Percentiles rank a stretch among this genome's conserved stretches.
phyloP scores from a whole-genome alignment of 2,888 invertebrate species.

The Aspidiotus rigidus region DNA sequence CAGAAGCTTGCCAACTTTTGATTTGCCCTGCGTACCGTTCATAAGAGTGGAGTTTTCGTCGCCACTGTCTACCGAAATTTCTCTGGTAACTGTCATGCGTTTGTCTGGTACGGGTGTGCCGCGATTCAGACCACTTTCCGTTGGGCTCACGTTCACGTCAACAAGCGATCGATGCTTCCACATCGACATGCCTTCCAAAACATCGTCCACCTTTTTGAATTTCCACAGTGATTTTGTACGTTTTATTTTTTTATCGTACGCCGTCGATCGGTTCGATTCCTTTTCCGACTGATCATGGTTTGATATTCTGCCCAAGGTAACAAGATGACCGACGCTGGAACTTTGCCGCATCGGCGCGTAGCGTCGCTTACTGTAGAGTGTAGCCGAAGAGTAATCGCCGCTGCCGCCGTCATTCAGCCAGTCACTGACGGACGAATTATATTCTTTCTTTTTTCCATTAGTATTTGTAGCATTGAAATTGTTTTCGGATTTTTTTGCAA shows the following conservation, averaged over 20 bases:
- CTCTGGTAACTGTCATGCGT: constrained; percentile 33
- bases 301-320: constrained; percentile 52
- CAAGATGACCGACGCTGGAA: constrained; percentile 41
- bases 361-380: constrained; percentile 34
- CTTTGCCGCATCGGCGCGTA: constrained; percentile 35
- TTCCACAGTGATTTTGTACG: constrained; percentile 73
- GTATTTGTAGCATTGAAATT: constrained; percentile 7
- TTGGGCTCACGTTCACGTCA: constrained; percentile 47
- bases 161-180: constrained; percentile 79
- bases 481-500: constrained; percentile 35
- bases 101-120: constrained; percentile 35
- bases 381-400: constrained; percentile 29
- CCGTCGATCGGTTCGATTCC: constrained; percentile 45
- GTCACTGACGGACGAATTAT: constrained; percentile 34
- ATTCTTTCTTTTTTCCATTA: constrained; percentile 35
- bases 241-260: constrained; percentile 52
- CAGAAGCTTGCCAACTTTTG: constrained; percentile 9
- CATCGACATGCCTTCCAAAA: constrained; percentile 74
- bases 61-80: constrained; percentile 30
- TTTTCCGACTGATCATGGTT: constrained; percentile 45
- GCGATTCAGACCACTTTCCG: constrained; percentile 16
- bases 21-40: constrained; percentile 26
- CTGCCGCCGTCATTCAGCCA: constrained; percentile 35
- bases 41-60: constrained; percentile 36
- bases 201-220: constrained; percentile 64